These are phyloP conservation scores for Pyralis farinalis DNA, from an alignment of 2,888 invertebrate species.

Conservation along the genomic window DNA sequence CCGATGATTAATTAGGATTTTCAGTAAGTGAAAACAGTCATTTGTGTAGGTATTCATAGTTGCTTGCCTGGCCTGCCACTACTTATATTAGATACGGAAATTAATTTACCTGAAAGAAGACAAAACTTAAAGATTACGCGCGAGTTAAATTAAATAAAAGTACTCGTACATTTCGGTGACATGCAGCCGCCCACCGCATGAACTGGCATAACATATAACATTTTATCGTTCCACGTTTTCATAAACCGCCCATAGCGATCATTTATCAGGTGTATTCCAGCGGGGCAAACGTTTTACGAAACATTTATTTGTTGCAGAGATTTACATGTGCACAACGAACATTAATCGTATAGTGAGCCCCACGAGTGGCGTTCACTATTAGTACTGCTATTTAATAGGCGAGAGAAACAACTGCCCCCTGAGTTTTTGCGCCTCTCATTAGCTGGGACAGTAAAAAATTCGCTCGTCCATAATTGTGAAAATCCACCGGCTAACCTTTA, in stretches of 20 bases:
- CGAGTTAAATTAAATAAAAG: conserved; percentile 6
- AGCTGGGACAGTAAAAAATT: conserved; percentile 47
- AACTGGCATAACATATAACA: conserved; percentile 43
- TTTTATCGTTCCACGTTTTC: conserved; percentile 56
- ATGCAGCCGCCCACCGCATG: conserved; percentile 19
- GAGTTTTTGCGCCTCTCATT: conserved; percentile 45
- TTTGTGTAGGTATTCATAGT: too few relatives aligned
- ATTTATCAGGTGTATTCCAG: conserved; percentile 64
- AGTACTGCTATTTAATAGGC: conserved; percentile 30
- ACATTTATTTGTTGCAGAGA: conserved; percentile 60
- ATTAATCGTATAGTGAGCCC: conserved; percentile 52
- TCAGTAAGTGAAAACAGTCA: too few relatives aligned
- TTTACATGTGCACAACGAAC: conserved; percentile 50
- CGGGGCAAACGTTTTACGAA: conserved; percentile 57
- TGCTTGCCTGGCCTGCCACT: too few relatives aligned
- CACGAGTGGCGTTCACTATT: conserved; percentile 33
- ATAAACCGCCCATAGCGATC: conserved; percentile 60
- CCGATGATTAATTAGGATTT: too few relatives aligned
- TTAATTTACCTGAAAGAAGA: too few relatives aligned
- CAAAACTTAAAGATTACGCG: background rate
- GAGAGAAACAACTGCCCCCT: conserved; percentile 24
- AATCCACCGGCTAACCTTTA: conserved; percentile 44
- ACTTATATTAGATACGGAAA: too few relatives aligned
- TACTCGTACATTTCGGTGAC: conserved; percentile 8
- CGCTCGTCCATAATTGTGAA: conserved; percentile 43